Evolutionary conservation across 2,113 vertebrate species (phyloP), one percentile per base, ranked within the genome.

Genomic region (Oreochromis spilurus): DNA sequence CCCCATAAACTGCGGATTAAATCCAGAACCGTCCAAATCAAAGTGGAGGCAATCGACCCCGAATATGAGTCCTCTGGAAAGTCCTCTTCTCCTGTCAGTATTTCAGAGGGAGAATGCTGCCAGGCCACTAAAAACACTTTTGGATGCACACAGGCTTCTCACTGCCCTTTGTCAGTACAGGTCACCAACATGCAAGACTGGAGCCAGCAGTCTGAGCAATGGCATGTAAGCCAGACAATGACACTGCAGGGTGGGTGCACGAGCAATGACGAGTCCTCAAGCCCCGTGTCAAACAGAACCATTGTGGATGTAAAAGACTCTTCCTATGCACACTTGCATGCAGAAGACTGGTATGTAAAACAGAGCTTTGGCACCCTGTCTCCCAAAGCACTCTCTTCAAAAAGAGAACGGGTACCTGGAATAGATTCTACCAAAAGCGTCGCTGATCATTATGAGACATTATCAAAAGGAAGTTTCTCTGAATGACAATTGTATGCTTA

Each of bases 1-100:
- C 98, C 98, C 16, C 98, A 99, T 91, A 99, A 99, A 94, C 97
- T 99, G 79, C 95, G 98, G 57, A 97, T 99, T 90, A 99, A 99
- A 93, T 97, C 97, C 94, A 98, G 97, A 94, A 97, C 97, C 94
- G 95, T 97, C 95, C 98, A 97, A 93, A 97, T 99, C 85, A 99
- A 99, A 95, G 96, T 97, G 79, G 98, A 99, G 96, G 92, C 97
- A 9, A 79, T 97, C 1, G 98, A 99, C 86, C 95, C 96, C 1
- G 97, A 98, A 16, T 98, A 97, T 9, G 97, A 98, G 72, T 91
- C 96, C n/a, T 89, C 96, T 0, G 96, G 96, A 34, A 98, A 97
- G 93, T 93, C 96, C 4, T 95, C 96, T 1, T 97, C 96, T 0
- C 96, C 97, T 0, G 85, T 95, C 13, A 96, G 96, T 19, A 93